These are phyloP conservation scores for Condylura cristata DNA, from an alignment of 2,113 vertebrate species.

Conservation along the genomic window DNA sequence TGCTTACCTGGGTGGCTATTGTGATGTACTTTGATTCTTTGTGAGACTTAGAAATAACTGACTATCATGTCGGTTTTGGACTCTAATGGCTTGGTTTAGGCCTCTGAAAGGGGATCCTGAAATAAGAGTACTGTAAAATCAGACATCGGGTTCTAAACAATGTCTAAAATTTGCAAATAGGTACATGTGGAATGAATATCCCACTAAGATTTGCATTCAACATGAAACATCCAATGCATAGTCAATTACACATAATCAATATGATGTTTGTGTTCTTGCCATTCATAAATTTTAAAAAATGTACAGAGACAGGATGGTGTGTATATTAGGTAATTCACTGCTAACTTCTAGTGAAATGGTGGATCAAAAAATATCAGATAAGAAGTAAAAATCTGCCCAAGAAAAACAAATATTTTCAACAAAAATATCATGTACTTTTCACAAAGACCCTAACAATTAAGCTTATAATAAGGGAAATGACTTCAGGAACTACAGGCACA, in stretches of 20 bases:
- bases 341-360: background rate
- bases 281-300: background rate
- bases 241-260: background rate
- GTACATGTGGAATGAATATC: background rate
- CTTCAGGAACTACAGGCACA: background rate
- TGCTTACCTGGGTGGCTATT: background rate
- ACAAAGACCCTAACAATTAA: background rate
- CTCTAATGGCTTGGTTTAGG: conserved; percentile 10
- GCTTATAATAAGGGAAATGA: background rate
- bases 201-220: background rate
- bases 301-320: background rate
- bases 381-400: background rate
- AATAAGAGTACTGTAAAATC: background rate
- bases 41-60: conserved; percentile 8
- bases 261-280: background rate
- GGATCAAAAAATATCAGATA: background rate
- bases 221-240: background rate
- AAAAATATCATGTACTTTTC: background rate
- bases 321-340: background rate
- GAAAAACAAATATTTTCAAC: background rate
- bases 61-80: background rate
- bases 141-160: background rate
- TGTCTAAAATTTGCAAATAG: background rate
- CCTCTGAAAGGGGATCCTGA: conserved; percentile 6
- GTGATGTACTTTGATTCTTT: background rate